A percentile compares a stretch with the other conserved stretches of the same genome.
phyloP scores from a whole-genome alignment of 2,797 vertebrate genomes.

The Aulostomus chinensis region DNA sequence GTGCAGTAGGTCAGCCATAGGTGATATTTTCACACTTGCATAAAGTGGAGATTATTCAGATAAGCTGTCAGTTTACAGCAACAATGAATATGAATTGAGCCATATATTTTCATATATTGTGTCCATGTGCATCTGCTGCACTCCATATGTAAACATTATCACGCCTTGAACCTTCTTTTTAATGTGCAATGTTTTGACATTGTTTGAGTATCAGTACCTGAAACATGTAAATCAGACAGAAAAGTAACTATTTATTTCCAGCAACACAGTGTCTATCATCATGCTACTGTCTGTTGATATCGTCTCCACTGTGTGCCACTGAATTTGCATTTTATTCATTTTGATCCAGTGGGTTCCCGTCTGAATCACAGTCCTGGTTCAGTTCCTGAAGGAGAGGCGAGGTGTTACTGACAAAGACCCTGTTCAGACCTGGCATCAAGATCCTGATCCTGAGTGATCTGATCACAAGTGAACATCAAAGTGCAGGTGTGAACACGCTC shows the following conservation, averaged over 20 bases:
- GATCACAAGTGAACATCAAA: no score
- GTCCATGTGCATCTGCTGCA: constrained; percentile 33
- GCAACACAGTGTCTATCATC: constrained; percentile 29
- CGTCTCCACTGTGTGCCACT: constrained; percentile 35
- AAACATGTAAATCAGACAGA: no score
- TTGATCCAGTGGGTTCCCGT: constrained; percentile 49
- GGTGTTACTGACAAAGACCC: no score
- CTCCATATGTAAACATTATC: constrained; percentile 14
- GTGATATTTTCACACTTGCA: constrained; percentile 60
- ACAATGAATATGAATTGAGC: constrained; percentile 64
- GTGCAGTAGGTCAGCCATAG: constrained; percentile 53
- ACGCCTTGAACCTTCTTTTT: no score
- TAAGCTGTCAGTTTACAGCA: constrained; percentile 58
- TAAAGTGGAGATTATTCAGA: constrained; percentile 71
- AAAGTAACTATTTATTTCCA: no score
- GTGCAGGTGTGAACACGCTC: no score
- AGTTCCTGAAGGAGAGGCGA: constrained; percentile 16
- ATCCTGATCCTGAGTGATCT: no score
- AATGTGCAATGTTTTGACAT: no score
- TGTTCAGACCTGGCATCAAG: no score
- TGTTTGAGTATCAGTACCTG: no score
- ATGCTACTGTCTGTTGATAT: constrained; percentile 55
- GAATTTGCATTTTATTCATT: constrained; percentile 67
- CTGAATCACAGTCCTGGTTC: constrained; percentile 53
- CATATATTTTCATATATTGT: constrained; percentile 63